Base-by-base conservation (phyloP, 2,113 vertebrate genomes). In the Cacatua alba region DNA sequence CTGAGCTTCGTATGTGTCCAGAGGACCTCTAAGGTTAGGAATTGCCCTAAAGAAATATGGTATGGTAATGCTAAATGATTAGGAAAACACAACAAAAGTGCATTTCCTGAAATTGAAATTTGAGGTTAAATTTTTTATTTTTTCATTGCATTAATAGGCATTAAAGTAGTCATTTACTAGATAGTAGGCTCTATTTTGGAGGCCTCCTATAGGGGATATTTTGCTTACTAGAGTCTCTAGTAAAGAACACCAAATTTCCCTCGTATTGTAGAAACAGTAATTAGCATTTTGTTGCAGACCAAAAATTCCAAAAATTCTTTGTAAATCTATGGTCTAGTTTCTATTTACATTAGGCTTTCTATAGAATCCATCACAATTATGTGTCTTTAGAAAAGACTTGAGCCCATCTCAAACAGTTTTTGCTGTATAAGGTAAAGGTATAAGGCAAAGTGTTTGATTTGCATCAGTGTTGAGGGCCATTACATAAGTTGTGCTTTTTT, bases 271-370 rank as follows among this genome's bases (percentile, higher is more conserved):
- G 31, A 59, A 80, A 60, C 8, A 51, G 11, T n/a, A 81, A 71
- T 75, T 71, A 84, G 35, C 52, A 81, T 95, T 93, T 78, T 92
- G 55, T 86, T 65, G 51, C 62, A 65, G 48, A 80, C 31, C 3
- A 93, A 92, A 76, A 93, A 82, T 91, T 80, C 63, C 49, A 67
- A 80, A 82, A 90, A 85, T 84, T 74, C 76, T 78, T 87, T 51
- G 48, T 65, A 69, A 76, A 63, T 68, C 70, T 90, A 9, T 79
- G 16, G 16, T 79, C 62, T 68, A 52, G 86, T 93, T 95, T 96
- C 91, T 96, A 14, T 96, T 95, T 92, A 64, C 89, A 10, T 82
- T 84, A 69, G 83, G 70, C 52, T 96, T 93, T 94, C 65, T 91
- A 0, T 57, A 76, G 80, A 62, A 92, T 37, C 35, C 25, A 11